A percentile compares a stretch with the other conserved stretches of the same genome.
phyloP scores from a whole-genome alignment of 2,888 invertebrate genomes.

The Caenorhabditis sp. region DNA sequence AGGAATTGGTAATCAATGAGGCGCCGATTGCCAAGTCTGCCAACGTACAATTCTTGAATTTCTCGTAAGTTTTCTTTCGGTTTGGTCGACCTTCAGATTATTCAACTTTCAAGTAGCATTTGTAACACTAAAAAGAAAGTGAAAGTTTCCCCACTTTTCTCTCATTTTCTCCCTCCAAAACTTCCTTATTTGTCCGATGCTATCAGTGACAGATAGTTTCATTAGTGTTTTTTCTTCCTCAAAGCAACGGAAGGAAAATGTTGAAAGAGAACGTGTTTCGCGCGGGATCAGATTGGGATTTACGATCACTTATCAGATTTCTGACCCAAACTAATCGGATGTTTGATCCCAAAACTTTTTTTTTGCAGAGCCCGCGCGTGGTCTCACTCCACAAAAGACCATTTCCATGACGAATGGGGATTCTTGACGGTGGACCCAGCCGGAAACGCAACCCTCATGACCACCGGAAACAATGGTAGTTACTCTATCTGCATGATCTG shows the following conservation, averaged over 20 bases:
- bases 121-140: conserved; percentile 22
- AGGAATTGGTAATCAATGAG: conserved; percentile 76
- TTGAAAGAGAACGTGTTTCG: conserved; percentile 5
- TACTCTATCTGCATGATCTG: background rate
- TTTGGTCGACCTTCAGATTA: conserved; percentile 30
- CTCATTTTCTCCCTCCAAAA: conserved; percentile 5
- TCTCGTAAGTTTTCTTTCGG: conserved; percentile 70
- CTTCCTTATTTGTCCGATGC: conserved; percentile 40
- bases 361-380: conserved; percentile 78
- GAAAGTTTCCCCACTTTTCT: conserved; percentile 22
- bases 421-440: conserved; percentile 77
- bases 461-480: conserved; percentile 79
- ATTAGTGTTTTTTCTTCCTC: conserved; percentile 35
- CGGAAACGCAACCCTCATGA: conserved; percentile 79
- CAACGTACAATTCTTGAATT: conserved; percentile 78
- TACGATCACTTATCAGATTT: background rate
- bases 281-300: background rate
- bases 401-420: conserved; percentile 80
- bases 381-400: conserved; percentile 80
- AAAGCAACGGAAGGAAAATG: conserved; percentile 1
- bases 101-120: conserved; percentile 21
- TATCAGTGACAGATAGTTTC: conserved; percentile 20
- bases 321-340: conserved; percentile 6
- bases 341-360: conserved; percentile 15
- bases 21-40: conserved; percentile 78